phyloP scores from a whole-genome alignment of 2,888 invertebrate genomes.

The Metellina segmentata region DNA sequence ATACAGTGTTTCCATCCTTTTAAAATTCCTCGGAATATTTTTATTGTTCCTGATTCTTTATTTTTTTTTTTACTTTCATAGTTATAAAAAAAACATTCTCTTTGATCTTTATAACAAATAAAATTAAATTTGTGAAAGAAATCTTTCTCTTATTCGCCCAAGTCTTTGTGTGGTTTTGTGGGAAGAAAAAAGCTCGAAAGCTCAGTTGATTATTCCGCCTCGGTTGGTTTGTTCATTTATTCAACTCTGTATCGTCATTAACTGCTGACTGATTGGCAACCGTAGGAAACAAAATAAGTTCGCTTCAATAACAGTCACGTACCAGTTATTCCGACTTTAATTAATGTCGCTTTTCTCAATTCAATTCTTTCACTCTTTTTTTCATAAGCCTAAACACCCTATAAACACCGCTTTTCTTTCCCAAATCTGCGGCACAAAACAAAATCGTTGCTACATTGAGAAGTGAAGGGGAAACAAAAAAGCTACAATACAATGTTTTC shows the following conservation, averaged over 20 bases:
- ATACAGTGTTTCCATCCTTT: slow-evolving; percentile 19
- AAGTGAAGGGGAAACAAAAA: slow-evolving; percentile 15
- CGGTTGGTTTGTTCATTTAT: slow-evolving; percentile 56
- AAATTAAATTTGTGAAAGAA: slow-evolving; percentile 1
- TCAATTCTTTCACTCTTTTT: slow-evolving; percentile 56
- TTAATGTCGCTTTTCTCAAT: slow-evolving; percentile 62
- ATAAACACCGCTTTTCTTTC: slow-evolving; percentile 42
- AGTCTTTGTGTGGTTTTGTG: slow-evolving; percentile 27
- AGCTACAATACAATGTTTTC: slow-evolving; percentile 33
- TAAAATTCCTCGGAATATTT: slow-evolving; percentile 39
- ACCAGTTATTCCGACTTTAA: slow-evolving; percentile 59
- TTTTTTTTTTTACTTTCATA: slow-evolving; percentile 25
- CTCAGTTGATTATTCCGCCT: slow-evolving; percentile 28
- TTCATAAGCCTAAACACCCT: slow-evolving; percentile 35
- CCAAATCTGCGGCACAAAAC: slow-evolving; percentile 40
- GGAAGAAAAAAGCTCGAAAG: slow-evolving; percentile 2
- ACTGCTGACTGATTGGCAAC: slow-evolving; percentile 57
- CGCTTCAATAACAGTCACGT: slow-evolving; percentile 59
- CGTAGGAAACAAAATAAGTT: slow-evolving; percentile 55
- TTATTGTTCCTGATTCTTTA: slow-evolving; percentile 36
- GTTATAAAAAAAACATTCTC: slow-evolving; percentile 13
- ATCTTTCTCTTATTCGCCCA: neutral
- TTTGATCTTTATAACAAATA: slow-evolving; percentile 20
- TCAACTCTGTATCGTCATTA: slow-evolving; percentile 52
- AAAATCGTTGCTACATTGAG: slow-evolving; percentile 27